phyloP scores from a whole-genome alignment of 2,888 invertebrate genomes.

The Drosophila quinaria region DNA sequence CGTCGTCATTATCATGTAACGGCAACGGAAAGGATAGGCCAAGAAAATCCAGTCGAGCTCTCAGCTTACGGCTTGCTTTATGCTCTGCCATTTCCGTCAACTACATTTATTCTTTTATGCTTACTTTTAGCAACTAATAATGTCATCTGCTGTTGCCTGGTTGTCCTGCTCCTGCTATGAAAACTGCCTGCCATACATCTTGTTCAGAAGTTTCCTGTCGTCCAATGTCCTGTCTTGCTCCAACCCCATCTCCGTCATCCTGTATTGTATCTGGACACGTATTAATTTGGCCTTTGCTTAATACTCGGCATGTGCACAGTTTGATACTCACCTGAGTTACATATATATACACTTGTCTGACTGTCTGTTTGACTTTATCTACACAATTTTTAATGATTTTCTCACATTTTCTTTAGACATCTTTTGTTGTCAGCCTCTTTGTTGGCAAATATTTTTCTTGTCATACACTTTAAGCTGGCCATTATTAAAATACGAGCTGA shows the following conservation, averaged over 20 bases:
- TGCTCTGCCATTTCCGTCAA: constrained; percentile 20
- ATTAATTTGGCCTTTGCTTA: constrained; percentile 69
- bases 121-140: constrained; percentile 15
- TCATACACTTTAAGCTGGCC: constrained; percentile 81
- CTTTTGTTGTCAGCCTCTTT: constrained; percentile 64
- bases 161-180: constrained; percentile 10
- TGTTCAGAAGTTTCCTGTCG: constrained; percentile 31
- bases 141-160: constrained; percentile 8
- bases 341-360: constrained; percentile 8
- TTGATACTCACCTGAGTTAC: constrained; percentile 36
- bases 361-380: constrained; percentile 38
- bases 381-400: constrained; percentile 75
- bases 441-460: constrained; percentile 79
- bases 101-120: constrained; percentile 8
- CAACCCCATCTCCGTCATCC: constrained; percentile 18
- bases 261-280: constrained; percentile 54
- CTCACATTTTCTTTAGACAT: constrained; percentile 45
- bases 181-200: constrained; percentile 51
- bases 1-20: constrained; percentile 16
- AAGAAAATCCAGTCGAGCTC: constrained; percentile 10
- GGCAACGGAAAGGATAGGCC: background rate
- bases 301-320: constrained; percentile 53
- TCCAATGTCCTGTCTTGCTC: constrained; percentile 24
- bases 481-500: constrained; percentile 78
- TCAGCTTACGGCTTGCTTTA: constrained; percentile 14